phyloP scores from a whole-genome alignment of 2,113 vertebrate species.

The Narcine bancroftii region DNA sequence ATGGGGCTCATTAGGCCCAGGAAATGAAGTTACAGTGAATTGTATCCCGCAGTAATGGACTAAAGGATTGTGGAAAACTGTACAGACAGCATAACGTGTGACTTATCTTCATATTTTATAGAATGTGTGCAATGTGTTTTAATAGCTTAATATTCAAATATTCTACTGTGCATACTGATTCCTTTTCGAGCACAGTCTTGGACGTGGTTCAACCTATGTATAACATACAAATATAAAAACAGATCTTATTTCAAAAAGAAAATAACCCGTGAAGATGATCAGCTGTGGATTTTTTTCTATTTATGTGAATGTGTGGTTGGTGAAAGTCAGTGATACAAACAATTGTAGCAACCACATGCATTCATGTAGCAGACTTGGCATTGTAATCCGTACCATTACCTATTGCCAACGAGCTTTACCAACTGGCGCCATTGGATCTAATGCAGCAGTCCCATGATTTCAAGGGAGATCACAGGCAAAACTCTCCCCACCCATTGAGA shows the following conservation, averaged over 20 bases:
- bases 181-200: background rate
- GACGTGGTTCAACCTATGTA: background rate
- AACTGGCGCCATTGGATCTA: too few relatives aligned
- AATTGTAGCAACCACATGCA: background rate
- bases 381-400: too few relatives aligned
- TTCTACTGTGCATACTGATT: slow-evolving; percentile 21
- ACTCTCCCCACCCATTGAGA: too few relatives aligned
- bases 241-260: slow-evolving; percentile 2
- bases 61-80: slow-evolving; percentile 46
- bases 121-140: slow-evolving; percentile 33
- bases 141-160: background rate
- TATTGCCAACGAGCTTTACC: too few relatives aligned
- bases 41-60: slow-evolving; percentile 60
- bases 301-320: background rate
- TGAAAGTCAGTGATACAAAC: background rate
- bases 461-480: too few relatives aligned
- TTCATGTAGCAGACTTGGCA: too few relatives aligned
- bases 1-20: slow-evolving; percentile 67
- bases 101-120: slow-evolving; percentile 26
- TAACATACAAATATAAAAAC: background rate
- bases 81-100: slow-evolving; percentile 35
- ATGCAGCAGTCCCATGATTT: too few relatives aligned
- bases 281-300: background rate
- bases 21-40: slow-evolving; percentile 66
- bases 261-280: slow-evolving; percentile 10